Conservation (phyloP, 2,113 vertebrate genomes). For the Chiloscyllium plagiosum region DNA sequence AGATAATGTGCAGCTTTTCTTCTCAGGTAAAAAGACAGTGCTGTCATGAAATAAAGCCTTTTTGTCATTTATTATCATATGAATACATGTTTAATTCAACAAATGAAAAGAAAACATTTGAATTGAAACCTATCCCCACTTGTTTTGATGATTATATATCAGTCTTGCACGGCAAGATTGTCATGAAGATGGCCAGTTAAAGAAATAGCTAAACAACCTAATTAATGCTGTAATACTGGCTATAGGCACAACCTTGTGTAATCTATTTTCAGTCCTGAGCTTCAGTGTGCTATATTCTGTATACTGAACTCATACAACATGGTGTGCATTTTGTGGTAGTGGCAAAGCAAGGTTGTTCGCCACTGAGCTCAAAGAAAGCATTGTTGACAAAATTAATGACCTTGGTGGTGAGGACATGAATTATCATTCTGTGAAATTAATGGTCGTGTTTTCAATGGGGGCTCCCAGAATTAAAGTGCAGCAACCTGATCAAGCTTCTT, state of each 20-base stretch:
- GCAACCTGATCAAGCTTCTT: neutral
- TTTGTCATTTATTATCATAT: neutral
- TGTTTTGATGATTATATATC: neutral
- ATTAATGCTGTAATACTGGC: neutral
- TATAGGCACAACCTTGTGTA: neutral
- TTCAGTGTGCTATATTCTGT: neutral
- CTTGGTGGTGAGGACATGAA: neutral
- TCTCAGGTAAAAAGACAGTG: neutral
- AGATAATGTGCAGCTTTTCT: neutral
- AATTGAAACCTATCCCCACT: neutral
- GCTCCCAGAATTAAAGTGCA: neutral
- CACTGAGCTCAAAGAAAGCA: too few species aligned
- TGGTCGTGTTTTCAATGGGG: too few species aligned
- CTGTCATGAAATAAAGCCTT: neutral
- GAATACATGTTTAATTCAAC: neutral
- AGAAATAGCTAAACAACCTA: slow-evolving; percentile 5
- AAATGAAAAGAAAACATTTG: neutral
- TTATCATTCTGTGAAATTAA: neutral
- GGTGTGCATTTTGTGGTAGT: neutral
- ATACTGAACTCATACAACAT: neutral
- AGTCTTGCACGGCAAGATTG: neutral
- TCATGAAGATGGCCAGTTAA: neutral
- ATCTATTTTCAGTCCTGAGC: neutral
- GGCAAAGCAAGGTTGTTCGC: neutral
- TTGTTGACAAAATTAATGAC: too few species aligned